Percentiles rank a stretch among this genome's conserved stretches.
Evolutionary conservation across 2,888 invertebrate genomes (phyloP).

Genomic region (Macaria notata): DNA sequence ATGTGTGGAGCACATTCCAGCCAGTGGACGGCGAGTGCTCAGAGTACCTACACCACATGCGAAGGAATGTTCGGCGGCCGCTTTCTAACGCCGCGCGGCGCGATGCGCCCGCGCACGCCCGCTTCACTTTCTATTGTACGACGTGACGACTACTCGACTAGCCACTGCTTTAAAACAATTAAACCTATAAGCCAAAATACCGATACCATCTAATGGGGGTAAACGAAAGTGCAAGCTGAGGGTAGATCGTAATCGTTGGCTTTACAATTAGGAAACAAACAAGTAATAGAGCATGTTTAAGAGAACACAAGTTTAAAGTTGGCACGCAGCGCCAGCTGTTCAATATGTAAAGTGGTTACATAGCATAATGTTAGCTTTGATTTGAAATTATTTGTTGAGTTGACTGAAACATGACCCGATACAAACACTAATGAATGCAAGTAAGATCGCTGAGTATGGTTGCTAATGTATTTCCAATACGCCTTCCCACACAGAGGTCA

Average conservation of each 20-base stretch:
- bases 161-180: slow-evolving; percentile 35
- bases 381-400: too few species aligned
- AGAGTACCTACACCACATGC: slow-evolving; percentile 37
- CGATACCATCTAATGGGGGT: slow-evolving; percentile 22
- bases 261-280: slow-evolving; percentile 29
- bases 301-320: slow-evolving; percentile 12
- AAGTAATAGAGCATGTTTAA: slow-evolving; percentile 9
- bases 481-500: slow-evolving; percentile 26
- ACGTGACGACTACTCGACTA: slow-evolving; percentile 43
- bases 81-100: slow-evolving; percentile 65
- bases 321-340: slow-evolving; percentile 6
- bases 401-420: too few species aligned
- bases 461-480: slow-evolving; percentile 27
- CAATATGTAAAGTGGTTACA: too few species aligned
- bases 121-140: slow-evolving; percentile 78
- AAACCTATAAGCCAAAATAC: slow-evolving; percentile 30
- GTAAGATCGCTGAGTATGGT: slow-evolving; percentile 19
- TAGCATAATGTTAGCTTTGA: too few species aligned
- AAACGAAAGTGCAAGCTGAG: slow-evolving; percentile 25
- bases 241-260: slow-evolving; percentile 28
- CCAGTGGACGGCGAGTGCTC: not conserved
- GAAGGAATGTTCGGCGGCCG: slow-evolving; percentile 69
- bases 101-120: slow-evolving; percentile 66
- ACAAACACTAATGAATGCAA: not conserved
- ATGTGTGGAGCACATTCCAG: slow-evolving; percentile 27